These are phyloP conservation scores for Podarcis siculus DNA, from an alignment of 2,797 vertebrate species.

Conservation along the genomic window DNA sequence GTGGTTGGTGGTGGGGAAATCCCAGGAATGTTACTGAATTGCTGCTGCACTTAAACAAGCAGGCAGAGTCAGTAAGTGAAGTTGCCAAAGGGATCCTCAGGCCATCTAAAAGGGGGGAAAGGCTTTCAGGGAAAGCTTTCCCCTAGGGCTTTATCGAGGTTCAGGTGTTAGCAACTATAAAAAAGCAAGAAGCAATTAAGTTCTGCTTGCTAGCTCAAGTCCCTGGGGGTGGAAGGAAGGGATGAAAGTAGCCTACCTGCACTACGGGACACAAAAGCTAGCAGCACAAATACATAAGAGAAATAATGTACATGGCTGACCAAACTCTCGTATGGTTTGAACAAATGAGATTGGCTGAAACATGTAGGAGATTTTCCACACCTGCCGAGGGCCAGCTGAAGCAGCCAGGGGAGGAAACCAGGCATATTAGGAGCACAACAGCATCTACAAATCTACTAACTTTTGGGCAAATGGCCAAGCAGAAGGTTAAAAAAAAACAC, in stretches of 20 bases:
- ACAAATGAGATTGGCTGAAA: background rate
- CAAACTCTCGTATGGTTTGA: background rate
- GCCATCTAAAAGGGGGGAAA: background rate
- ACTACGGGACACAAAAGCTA: background rate
- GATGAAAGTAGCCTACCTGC: background rate
- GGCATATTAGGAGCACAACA: background rate
- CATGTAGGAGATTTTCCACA: background rate
- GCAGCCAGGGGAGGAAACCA: background rate
- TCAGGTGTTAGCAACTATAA: background rate
- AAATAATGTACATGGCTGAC: background rate
- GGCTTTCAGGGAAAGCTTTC: background rate
- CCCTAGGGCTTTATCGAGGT: background rate
- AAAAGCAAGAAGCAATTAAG: constrained; percentile 8
- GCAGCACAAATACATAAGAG: background rate
- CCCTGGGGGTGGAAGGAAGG: background rate
- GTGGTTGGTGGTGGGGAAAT: background rate
- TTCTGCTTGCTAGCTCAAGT: background rate
- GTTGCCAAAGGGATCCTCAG: background rate
- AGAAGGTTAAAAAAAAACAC: background rate
- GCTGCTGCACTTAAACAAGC: background rate
- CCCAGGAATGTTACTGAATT: background rate
- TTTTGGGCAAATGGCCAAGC: background rate
- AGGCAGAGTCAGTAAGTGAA: background rate
- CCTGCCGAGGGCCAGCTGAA: background rate
- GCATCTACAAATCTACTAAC: background rate